phyloP scores from a whole-genome alignment of 2,888 invertebrate species.

The Ophraella communa region DNA sequence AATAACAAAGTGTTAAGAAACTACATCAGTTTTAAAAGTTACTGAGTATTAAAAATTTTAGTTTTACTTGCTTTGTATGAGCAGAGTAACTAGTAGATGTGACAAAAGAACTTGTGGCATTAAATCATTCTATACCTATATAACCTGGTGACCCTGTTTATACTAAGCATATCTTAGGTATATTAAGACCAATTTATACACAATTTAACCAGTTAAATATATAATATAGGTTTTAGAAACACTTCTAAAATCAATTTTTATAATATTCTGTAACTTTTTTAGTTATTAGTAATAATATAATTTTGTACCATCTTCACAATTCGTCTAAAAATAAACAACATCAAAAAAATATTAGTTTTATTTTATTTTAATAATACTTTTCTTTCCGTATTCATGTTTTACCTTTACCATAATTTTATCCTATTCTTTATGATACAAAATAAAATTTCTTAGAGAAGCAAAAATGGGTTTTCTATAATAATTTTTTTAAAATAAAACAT shows the following conservation, averaged over 20 bases:
- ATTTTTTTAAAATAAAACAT: background rate
- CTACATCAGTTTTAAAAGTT: background rate
- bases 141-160: too few relatives aligned
- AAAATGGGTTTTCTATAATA: too few relatives aligned
- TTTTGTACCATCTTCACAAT: slow-evolving; percentile 53
- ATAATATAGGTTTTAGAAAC: background rate
- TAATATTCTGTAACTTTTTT: slow-evolving; percentile 1
- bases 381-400: too few relatives aligned
- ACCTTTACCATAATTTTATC: too few relatives aligned
- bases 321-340: slow-evolving; percentile 36
- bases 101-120: too few relatives aligned
- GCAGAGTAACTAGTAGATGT: background rate
- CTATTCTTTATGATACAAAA: too few relatives aligned
- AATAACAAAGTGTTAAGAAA: slow-evolving; percentile 24
- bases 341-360: slow-evolving; percentile 14
- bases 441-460: too few relatives aligned
- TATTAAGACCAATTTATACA: background rate
- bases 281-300: slow-evolving; percentile 32
- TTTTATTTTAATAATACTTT: background rate
- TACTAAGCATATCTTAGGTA: too few relatives aligned
- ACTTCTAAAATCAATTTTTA: background rate
- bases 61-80: background rate
- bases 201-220: background rate
- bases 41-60: background rate
- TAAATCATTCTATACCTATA: too few relatives aligned